Conservation (phyloP, 2,888 invertebrate genomes). For the Caenorhabditis uteleia region DNA sequence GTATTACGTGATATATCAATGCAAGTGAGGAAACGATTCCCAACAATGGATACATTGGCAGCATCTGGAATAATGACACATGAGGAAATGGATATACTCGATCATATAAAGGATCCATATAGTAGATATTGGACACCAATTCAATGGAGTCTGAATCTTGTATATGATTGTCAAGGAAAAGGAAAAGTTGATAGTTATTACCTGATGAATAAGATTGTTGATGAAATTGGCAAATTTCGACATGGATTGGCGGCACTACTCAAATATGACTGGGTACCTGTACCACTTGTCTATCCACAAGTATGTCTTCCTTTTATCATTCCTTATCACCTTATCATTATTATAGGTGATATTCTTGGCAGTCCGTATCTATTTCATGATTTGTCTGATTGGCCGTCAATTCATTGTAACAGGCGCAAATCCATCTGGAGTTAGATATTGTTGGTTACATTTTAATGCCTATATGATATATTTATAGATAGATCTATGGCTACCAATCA, state of each 20-base stretch:
- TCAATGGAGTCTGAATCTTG: constrained; percentile 52
- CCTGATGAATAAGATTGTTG: constrained; percentile 58
- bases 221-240: constrained; percentile 56
- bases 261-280: constrained; percentile 60
- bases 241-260: constrained; percentile 55
- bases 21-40: constrained; percentile 56
- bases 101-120: constrained; percentile 60
- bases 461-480: constrained; percentile 37
- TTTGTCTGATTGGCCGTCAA: constrained; percentile 52
- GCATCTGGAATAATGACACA: constrained; percentile 55
- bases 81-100: constrained; percentile 56
- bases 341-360: constrained; percentile 54
- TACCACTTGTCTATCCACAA: constrained; percentile 52
- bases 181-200: constrained; percentile 56
- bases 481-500: constrained; percentile 63
- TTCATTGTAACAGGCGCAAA: constrained; percentile 52
- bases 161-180: constrained; percentile 51
- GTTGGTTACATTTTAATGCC: neutral
- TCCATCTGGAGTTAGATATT: constrained; percentile 33
- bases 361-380: constrained; percentile 54
- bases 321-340: no score
- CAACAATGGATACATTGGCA: constrained; percentile 56
- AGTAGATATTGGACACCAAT: constrained; percentile 58
- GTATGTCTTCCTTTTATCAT: no score
- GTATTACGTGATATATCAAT: constrained; percentile 59